Conservation (phyloP, 2,113 vertebrate genomes). For the Callionymus lyra region DNA sequence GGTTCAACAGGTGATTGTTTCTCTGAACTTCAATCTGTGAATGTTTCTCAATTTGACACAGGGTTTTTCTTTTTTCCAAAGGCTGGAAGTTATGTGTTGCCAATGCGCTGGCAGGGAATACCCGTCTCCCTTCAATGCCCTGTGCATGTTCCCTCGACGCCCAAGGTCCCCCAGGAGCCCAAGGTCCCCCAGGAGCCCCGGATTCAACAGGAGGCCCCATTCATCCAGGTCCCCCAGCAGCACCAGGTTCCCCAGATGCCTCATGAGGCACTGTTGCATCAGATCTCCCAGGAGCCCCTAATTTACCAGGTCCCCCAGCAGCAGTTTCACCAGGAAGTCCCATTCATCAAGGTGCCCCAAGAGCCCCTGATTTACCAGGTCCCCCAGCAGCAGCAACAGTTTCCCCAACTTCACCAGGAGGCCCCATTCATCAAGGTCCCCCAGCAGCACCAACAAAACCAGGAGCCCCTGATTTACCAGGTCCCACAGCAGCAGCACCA, state of each 20-base stretch:
- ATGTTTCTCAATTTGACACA: background rate
- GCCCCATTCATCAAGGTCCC: background rate
- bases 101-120: slow-evolving; percentile 35
- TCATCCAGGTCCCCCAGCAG: background rate
- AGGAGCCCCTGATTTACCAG: no score
- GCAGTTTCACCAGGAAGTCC: background rate
- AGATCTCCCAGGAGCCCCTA: background rate
- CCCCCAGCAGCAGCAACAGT: background rate
- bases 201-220: background rate
- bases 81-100: slow-evolving; percentile 35
- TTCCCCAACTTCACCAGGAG: background rate
- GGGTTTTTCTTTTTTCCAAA: background rate
- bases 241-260: background rate
- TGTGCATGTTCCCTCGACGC: no score
- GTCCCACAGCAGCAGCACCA: no score
- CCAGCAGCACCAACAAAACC: background rate
- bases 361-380: background rate
- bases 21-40: no score
- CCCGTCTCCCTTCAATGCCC: slow-evolving; percentile 40
- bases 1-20: slow-evolving; percentile 27
- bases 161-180: no score
- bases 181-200: background rate
- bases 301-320: background rate
- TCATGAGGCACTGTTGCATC: no score
- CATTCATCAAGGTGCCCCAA: background rate